Percentiles rank a stretch among this genome's conserved stretches.
These are phyloP conservation scores for Cavia aperea DNA, from an alignment of 2,113 vertebrate genomes.

Conservation along the genomic window DNA sequence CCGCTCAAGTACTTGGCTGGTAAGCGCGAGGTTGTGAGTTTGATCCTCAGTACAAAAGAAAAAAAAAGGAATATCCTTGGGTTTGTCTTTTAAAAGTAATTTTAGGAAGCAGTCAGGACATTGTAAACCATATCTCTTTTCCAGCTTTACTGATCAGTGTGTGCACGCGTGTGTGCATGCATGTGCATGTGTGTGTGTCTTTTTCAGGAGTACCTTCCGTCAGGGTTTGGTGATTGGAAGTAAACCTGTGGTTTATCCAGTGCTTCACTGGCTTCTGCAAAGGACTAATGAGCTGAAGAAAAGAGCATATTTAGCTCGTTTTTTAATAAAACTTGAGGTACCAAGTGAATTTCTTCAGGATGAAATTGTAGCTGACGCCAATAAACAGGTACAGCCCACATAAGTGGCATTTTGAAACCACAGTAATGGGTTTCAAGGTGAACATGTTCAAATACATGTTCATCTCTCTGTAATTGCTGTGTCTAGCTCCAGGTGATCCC, in stretches of 20 bases:
- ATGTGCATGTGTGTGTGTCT: not conserved
- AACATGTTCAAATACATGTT: not conserved
- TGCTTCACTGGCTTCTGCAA: slow-evolving; percentile 94
- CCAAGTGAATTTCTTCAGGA: slow-evolving; percentile 93
- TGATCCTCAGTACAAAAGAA: too few species aligned
- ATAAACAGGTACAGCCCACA: slow-evolving; percentile 84
- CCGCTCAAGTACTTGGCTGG: too few species aligned
- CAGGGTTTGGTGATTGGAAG: slow-evolving; percentile 92
- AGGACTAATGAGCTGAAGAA: slow-evolving; percentile 90
- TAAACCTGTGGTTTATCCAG: slow-evolving; percentile 91
- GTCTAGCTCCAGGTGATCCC: not conserved
- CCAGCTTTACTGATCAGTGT: not conserved
- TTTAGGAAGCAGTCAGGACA: not conserved
- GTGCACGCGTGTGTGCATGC: not conserved
- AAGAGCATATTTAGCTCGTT: slow-evolving; percentile 93
- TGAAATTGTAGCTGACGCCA: slow-evolving; percentile 88
- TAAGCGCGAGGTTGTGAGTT: too few species aligned
- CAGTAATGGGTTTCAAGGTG: not conserved
- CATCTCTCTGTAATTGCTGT: not conserved
- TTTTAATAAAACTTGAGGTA: slow-evolving; percentile 91
- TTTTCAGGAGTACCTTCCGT: slow-evolving; percentile 86
- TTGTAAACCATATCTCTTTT: not conserved
- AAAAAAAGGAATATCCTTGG: too few species aligned
- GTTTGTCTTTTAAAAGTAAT: slow-evolving; percentile 21
- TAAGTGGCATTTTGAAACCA: not conserved